A percentile compares a stretch with the other conserved stretches of the same genome.
These are phyloP conservation scores for western clawed frog (Xenopus tropicalis) DNA, from an alignment of 2,113 vertebrate species.

Conservation along the genomic window UCB_Xtro_10.0 CM004443.2:194985001-194985500, in stretches of 20 bases:
- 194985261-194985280: constrained; percentile 40
- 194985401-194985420: no score
- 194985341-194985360: no score
- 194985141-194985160: constrained; percentile 61
- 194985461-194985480: no score
- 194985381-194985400: no score
- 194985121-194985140: constrained; percentile 57
- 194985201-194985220: constrained; percentile 55
- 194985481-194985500: no score
- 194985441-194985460: no score
- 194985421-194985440: no score
- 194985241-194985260: constrained; percentile 52
- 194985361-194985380: no score
- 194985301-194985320: no score
- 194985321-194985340: no score
- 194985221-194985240: constrained; percentile 54
- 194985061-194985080: constrained; percentile 16
- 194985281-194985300: no score
- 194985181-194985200: constrained; percentile 61
- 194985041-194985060: neutral
- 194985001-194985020: neutral
- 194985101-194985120: constrained; percentile 56
- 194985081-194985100: constrained; percentile 37
- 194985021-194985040: neutral
- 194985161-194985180: constrained; percentile 65